These are phyloP conservation scores for Istiophorus platypterus DNA, from an alignment of 2,113 vertebrate species.

Conservation along the genomic window DNA sequence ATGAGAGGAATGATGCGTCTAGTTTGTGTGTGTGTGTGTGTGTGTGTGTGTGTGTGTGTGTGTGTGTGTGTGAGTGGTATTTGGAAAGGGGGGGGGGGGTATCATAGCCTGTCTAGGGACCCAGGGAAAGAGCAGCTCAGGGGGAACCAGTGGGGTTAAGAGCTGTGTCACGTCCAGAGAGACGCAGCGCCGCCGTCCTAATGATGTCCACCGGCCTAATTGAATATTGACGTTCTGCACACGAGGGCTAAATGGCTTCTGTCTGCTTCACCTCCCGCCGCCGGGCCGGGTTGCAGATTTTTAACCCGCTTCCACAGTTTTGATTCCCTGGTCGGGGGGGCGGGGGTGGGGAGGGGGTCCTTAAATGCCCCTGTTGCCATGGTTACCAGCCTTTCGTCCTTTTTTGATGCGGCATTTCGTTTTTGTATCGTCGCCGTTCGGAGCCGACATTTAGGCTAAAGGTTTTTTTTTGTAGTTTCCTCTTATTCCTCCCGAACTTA, in stretches of 20 bases:
- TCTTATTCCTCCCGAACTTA: not conserved
- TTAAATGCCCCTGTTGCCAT: slow-evolving; percentile 66
- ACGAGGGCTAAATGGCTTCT: slow-evolving; percentile 72
- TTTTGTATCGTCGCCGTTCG: not conserved
- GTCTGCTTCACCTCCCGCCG: slow-evolving; percentile 55
- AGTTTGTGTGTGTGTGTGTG: slow-evolving; percentile 7
- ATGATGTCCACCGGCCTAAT: slow-evolving; percentile 81
- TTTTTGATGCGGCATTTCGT: slow-evolving; percentile 14
- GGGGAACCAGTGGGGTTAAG: slow-evolving; percentile 61
- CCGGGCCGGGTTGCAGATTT: slow-evolving; percentile 27
- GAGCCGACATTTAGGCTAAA: slow-evolving; percentile 23
- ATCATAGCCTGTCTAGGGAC: slow-evolving; percentile 44
- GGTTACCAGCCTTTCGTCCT: slow-evolving; percentile 47
- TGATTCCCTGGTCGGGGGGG: slow-evolving; percentile 16
- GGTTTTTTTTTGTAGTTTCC: not conserved
- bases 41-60: not conserved
- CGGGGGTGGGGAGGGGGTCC: not conserved
- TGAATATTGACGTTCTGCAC: slow-evolving; percentile 83
- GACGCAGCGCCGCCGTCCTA: slow-evolving; percentile 57
- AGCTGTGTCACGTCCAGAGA: slow-evolving; percentile 67
- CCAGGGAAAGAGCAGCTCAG: slow-evolving; percentile 2
- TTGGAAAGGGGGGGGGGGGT: too few relatives aligned
- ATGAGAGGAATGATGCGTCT: slow-evolving; percentile 37
- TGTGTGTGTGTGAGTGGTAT: not conserved
- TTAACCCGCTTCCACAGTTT: slow-evolving; percentile 54